Base-by-base conservation (phyloP, 2,797 vertebrate species). In the Eulemur mongoz region DNA sequence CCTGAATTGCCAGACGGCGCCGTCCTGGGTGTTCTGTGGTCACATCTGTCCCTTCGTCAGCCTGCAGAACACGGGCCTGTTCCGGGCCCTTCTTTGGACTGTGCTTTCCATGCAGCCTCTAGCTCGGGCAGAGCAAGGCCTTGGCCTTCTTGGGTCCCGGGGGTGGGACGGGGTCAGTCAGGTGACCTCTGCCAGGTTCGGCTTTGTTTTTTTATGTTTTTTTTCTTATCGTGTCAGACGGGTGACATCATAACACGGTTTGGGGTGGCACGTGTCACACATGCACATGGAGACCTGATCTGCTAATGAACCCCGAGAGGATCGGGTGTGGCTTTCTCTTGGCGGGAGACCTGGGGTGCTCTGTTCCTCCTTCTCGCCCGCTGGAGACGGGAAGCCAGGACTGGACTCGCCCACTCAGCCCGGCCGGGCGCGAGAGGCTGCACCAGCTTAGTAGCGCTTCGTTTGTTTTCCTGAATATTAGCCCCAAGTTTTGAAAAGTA, bases 391-490 rank as follows among this genome's bases (percentile, higher is more conserved):
- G 57, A 27, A 30, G 54, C 32, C 22, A 8, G 25, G 5, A n/a
- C 59, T 30, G 7, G 45, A 20, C n/a, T 8, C 17, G 9, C 30
- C 40, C 40, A 7, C 18, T 25, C 50, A 54, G 75, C 52, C n/a
- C 3, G 8, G 65, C 50, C 52, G 0, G 0, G 5, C 1, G 0
- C 1, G 22, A 25, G n/a, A 17, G 38, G 14, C 7, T 9, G 1
- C 20, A 10, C 45, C 0, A 15, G 61, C 18, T 82, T 72, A 20
- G 32, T 45, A 10, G 18, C 57, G 5, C 54, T 35, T 65, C 15
- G 63, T n/a, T 43, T 7, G 1, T 73, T 69, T 45, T 32, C 43
- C 5, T 48, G 45, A 52, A 0, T 20, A 4, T 69, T 7, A 59
- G 45, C 75, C 43, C 45, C 20, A 7, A 7, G 15, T 69, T 78